Conservation (phyloP, 1,140 invertebrate genomes). For the Ridgeia piscesae region DNA sequence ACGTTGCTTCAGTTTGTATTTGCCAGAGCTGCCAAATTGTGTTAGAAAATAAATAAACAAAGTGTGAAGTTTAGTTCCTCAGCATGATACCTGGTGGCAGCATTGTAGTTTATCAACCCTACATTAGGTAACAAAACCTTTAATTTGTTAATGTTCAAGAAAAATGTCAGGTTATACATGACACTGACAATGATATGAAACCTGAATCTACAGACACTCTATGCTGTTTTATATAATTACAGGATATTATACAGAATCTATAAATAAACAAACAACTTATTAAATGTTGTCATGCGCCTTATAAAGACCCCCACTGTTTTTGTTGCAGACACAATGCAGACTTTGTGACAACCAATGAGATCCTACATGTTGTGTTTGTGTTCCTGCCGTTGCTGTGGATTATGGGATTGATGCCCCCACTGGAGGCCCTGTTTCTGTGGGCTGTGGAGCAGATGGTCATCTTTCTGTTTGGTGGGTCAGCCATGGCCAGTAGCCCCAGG, state of each 20-base stretch:
- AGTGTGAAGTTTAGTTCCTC: too few species aligned
- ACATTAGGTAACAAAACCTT: too few species aligned
- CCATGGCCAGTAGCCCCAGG: conserved; percentile 49
- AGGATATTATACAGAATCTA: too few species aligned
- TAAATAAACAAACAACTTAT: neutral
- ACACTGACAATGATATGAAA: too few species aligned
- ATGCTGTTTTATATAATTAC: too few species aligned
- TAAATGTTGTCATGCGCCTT: neutral
- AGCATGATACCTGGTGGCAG: too few species aligned
- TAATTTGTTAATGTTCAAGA: too few species aligned
- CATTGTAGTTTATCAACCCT: too few species aligned
- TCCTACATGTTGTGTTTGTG: conserved; percentile 54
- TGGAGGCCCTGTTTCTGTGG: conserved; percentile 59
- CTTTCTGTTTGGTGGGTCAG: conserved; percentile 55
- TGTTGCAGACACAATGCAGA: conserved; percentile 40
- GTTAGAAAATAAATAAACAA: too few species aligned
- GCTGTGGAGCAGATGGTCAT: conserved; percentile 57
- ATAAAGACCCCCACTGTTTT: neutral
- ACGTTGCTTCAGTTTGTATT: neutral
- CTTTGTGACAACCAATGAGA: conserved; percentile 47
- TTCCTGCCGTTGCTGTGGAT: conserved; percentile 58
- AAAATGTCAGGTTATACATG: too few species aligned
- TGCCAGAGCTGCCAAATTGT: too few species aligned
- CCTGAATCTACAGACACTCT: too few species aligned
- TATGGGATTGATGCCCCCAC: conserved; percentile 56